Evolutionary conservation across 2,888 invertebrate genomes (phyloP).

Genomic region (Tachystola acroxantha): DNA sequence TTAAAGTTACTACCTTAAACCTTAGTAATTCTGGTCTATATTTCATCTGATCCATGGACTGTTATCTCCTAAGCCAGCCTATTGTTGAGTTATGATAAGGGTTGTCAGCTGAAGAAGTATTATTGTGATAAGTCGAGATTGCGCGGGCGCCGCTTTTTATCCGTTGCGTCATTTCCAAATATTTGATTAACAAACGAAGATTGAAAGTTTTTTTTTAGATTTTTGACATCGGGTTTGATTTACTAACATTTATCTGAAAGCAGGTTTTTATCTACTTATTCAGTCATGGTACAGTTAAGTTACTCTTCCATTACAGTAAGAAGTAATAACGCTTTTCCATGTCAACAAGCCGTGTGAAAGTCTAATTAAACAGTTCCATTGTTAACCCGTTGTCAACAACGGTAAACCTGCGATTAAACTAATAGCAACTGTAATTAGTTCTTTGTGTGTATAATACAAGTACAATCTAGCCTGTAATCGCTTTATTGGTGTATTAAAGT

Average conservation of each 20-base stretch:
- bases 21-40: neutral
- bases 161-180: conserved; percentile 2
- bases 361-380: conserved; percentile 10
- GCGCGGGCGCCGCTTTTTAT: conserved; percentile 15
- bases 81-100: conserved; percentile 15
- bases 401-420: conserved; percentile 8
- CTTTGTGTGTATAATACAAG: neutral
- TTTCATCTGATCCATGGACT: neutral
- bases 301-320: too few species aligned
- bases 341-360: conserved; percentile 14
- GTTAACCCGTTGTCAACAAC: conserved; percentile 5
- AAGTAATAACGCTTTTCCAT: conserved; percentile 6
- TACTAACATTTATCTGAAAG: too few species aligned
- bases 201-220: too few species aligned
- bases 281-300: too few species aligned
- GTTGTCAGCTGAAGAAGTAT: conserved; percentile 23
- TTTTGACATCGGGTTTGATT: too few species aligned
- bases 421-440: conserved; percentile 2
- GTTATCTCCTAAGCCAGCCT: neutral
- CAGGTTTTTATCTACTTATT: too few species aligned
- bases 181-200: conserved; percentile 1
- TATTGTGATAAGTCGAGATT: conserved; percentile 21
- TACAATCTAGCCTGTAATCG: neutral
- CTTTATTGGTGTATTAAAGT: neutral
- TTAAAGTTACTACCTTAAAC: neutral